Conservation (phyloP, 1,140 invertebrate species). For the Bombus polaris region DNA sequence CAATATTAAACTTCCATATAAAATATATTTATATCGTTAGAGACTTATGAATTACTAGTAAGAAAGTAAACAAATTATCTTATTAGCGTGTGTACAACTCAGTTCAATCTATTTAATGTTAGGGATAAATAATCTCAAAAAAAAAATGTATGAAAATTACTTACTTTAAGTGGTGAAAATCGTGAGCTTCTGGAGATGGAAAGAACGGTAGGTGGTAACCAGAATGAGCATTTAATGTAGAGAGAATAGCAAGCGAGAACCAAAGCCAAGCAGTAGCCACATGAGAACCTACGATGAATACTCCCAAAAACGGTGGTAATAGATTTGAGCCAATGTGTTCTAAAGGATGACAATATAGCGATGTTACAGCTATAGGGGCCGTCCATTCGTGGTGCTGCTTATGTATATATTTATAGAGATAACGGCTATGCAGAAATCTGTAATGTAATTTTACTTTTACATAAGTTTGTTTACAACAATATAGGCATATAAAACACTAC, state of each 20-base stretch:
- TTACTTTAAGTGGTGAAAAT: constrained; percentile 95
- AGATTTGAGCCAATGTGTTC: constrained; percentile 94
- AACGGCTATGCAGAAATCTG: constrained; percentile 90
- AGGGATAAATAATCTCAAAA: background rate
- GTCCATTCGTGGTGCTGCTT: constrained; percentile 95
- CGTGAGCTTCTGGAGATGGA: constrained; percentile 94
- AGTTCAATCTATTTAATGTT: background rate
- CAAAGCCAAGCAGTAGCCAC: constrained; percentile 92
- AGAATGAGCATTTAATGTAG: constrained; percentile 93
- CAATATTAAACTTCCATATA: background rate
- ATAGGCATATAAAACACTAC: background rate
- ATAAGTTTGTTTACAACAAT: background rate
- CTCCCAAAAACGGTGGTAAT: constrained; percentile 90
- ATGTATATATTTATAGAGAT: constrained; percentile 92
- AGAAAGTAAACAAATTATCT: background rate
- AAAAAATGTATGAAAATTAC: constrained; percentile 60
- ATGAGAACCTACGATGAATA: constrained; percentile 91
- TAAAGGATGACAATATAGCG: constrained; percentile 93
- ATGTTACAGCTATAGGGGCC: constrained; percentile 91
- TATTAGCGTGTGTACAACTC: background rate
- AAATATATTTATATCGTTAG: background rate
- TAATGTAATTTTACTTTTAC: constrained; percentile 32
- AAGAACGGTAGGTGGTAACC: constrained; percentile 95
- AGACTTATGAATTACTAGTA: background rate
- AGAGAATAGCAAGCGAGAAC: constrained; percentile 91